These are phyloP conservation scores for Peribatodes rhomboidaria DNA, from an alignment of 2,888 invertebrate species.

Conservation along the genomic window DNA sequence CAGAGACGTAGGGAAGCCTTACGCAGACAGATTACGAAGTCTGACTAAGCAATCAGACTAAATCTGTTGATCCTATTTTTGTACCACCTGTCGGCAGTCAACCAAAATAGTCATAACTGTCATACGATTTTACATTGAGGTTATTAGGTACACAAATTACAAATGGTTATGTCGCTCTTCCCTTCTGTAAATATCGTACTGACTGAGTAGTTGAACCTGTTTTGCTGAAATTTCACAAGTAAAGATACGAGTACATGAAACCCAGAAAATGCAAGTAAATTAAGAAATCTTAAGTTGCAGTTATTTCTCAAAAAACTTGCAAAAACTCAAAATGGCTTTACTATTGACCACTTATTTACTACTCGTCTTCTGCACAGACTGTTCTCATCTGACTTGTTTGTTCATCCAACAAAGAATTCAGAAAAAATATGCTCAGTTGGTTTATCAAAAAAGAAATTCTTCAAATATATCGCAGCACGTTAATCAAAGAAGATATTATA, in stretches of 20 bases:
- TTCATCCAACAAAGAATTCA: conserved; percentile 3
- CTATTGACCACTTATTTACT: no score
- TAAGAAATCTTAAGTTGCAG: no score
- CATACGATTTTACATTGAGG: background rate
- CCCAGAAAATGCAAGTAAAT: no score
- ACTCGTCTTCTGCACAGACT: no score
- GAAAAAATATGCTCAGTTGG: background rate
- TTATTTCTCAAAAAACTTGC: no score
- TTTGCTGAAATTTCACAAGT: no score
- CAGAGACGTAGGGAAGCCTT: conserved; percentile 46
- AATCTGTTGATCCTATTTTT: conserved; percentile 51
- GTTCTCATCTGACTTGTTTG: no score
- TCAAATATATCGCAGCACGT: conserved; percentile 35
- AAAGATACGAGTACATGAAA: no score
- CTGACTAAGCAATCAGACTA: conserved; percentile 52
- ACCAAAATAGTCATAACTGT: background rate
- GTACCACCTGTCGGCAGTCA: conserved; percentile 19
- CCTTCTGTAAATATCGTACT: no score
- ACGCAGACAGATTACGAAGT: conserved; percentile 50
- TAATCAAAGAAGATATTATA: conserved; percentile 45
- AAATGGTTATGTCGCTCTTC: no score
- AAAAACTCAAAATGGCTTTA: no score
- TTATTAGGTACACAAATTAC: background rate
- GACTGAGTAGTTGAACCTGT: no score
- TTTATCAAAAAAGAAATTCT: conserved; percentile 39